phyloP scores from a whole-genome alignment of 2,797 vertebrate species.

The Neomorphus geoffroyi region DNA sequence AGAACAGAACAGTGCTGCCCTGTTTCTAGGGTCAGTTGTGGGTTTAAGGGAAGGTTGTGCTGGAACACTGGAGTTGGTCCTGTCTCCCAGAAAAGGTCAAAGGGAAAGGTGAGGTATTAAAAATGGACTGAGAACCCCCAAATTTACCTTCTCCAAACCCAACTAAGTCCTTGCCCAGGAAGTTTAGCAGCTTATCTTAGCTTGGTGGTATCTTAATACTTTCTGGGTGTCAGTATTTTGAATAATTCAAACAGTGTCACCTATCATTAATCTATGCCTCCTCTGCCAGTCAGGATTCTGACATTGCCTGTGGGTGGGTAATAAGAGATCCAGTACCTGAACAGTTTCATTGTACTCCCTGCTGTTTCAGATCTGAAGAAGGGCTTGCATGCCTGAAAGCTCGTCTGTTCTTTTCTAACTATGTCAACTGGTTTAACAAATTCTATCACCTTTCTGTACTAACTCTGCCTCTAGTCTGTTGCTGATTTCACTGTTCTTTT shows the following conservation, averaged over 20 bases:
- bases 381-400: constrained; percentile 15
- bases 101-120: not conserved
- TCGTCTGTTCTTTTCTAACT: constrained; percentile 7
- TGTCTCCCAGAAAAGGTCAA: not conserved
- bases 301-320: constrained; percentile 52
- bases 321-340: constrained; percentile 20
- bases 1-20: not conserved
- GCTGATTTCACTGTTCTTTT: not conserved
- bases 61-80: not conserved
- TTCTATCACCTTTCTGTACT: not conserved
- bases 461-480: not conserved
- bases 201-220: not conserved
- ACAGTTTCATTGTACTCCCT: constrained; percentile 53
- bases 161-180: not conserved
- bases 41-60: not conserved
- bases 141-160: not conserved
- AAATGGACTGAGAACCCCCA: not conserved
- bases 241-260: constrained; percentile 42
- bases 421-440: constrained; percentile 33
- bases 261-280: constrained; percentile 46
- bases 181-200: not conserved
- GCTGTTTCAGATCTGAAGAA: constrained; percentile 36
- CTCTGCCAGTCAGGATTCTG: constrained; percentile 40
- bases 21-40: not conserved
- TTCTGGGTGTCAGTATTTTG: not conserved